phyloP scores from a whole-genome alignment of 2,888 invertebrate genomes.

The Halictus quadricinctus region DNA sequence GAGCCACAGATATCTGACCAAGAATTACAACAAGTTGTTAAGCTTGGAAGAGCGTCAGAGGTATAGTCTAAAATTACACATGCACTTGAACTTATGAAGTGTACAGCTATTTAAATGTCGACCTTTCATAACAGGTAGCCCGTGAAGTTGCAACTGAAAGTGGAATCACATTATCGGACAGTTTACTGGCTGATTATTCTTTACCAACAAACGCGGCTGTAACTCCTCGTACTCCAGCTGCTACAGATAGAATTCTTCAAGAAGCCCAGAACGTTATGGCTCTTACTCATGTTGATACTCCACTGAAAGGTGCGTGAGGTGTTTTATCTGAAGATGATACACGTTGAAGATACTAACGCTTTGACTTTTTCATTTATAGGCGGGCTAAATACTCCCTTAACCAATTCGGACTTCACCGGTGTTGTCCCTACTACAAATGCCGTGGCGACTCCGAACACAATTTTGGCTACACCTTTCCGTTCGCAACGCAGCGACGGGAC shows the following conservation, averaged over 20 bases:
- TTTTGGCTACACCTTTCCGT: constrained; percentile 93
- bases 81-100: not conserved
- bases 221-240: constrained; percentile 94
- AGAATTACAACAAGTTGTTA: constrained; percentile 95
- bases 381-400: constrained; percentile 96
- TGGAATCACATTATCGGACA: constrained; percentile 91
- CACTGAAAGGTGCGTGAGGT: constrained; percentile 87
- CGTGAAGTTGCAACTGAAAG: constrained; percentile 93
- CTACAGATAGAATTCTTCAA: constrained; percentile 92
- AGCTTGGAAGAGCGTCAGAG: constrained; percentile 95
- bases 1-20: constrained; percentile 98
- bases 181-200: constrained; percentile 95
- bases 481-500: constrained; percentile 87
- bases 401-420: constrained; percentile 94
- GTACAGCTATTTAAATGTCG: not conserved
- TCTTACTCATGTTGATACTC: constrained; percentile 98
- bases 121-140: constrained; percentile 84
- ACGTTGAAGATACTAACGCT: constrained; percentile 1
- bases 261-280: constrained; percentile 99
- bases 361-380: constrained; percentile 81
- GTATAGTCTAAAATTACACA: constrained; percentile 47
- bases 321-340: not conserved
- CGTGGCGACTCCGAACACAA: constrained; percentile 94
- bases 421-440: constrained; percentile 89
- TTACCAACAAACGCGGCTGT: constrained; percentile 87